Evolutionary conservation across 2,888 invertebrate genomes (phyloP), one percentile per base, ranked within the genome.

Genomic region (Rambutsinella grinnellia): DNA sequence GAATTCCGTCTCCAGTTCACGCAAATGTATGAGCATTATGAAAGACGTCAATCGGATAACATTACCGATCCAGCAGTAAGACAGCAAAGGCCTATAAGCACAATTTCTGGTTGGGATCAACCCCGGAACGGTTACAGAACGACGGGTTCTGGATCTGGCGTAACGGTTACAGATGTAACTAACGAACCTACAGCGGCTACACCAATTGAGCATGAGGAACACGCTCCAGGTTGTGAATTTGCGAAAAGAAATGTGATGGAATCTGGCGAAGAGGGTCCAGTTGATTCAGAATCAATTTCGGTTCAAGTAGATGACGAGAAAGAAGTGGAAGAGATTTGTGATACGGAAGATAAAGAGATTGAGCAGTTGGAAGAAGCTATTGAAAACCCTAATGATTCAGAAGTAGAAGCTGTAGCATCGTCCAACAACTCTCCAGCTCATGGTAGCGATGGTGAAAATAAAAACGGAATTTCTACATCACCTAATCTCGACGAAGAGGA

Each of bases 1-100:
- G 98, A 99, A 87, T 99, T 98, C 87, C 96, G 96, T 86, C 90
- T 97, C 5, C 97, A 98, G 87, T 97, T 98, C 88, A 95, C 97
- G 36, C 96, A 97, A 88, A 96, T 97, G 95, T 96, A 96, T 86
- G 96, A 96, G 86, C 95, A 95, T 86, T 98, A 97, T 86, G 97
- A 97, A 86, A 91, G 95, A 68, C 94, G 97, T 83, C 90, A 97
- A 69, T 94, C 96, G 0, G 97, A 97, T 87, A 95, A 97, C 87
- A 95, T 97, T 84, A 95, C 96, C 0, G 97, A 97, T 88, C 97
- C 97, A 23, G 93, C 94, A n/a, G 90, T 97, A 82, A 89, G 97
- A 19, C 95, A 95, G 86, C 95, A 96, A 84, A 91, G 95, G 54
- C 97, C 97, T 19, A 96, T 97, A 82, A 96, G 96, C 86, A 98